Evolutionary conservation across 2,888 invertebrate species (phyloP), one percentile per base, ranked within the genome.

Genomic region (Sympetrum striolatum): DNA sequence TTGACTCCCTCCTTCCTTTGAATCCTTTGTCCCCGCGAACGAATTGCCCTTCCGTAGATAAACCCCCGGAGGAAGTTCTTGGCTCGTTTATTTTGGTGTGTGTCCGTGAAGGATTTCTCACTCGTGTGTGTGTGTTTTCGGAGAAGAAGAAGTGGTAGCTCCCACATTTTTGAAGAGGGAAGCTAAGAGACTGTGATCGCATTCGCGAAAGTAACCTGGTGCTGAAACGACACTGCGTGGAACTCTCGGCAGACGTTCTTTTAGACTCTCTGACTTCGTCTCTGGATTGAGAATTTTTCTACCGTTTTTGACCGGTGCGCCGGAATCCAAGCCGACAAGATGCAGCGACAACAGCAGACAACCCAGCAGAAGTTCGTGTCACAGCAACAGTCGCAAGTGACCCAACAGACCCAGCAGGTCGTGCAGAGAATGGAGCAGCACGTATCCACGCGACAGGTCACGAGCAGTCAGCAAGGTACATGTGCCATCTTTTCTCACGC

Each of bases 341-440:
- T 92, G 91, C 91, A 92, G 90, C 91, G 91, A 48, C 91, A 91
- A 90, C 90, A 91, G 81, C 91, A 91, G 48, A 93, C 94, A 91
- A 93, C 93, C 81, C 94, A 94, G 92, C 95, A 95, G 93, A 95
- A 95, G 92, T 94, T 93, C 91, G 92, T 93, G 91, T 94, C 91
- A 92, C 95, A 96, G 93, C 95, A 95, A 93, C 93, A 91, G 92
- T 94, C 92, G 92, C 73, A 73, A 73, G 94, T 91, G 92, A 92
- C 92, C 91, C 93, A 94, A 90, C 93, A 94, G 92, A 94, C 94
- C 91, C 93, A 93, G 91, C 93, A 93, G 86, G 94, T 95, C 93
- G 95, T 37, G 96, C 93, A 96, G 95, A 94, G 96, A 93, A 96
- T 96, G 92, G 97, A 97, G 95, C 96, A 96, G 94, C 97, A 96